Evolutionary conservation across 2,797 vertebrate genomes (phyloP), one percentile per base, ranked within the genome.

Genomic region (Lophotriccus pileatus): DNA sequence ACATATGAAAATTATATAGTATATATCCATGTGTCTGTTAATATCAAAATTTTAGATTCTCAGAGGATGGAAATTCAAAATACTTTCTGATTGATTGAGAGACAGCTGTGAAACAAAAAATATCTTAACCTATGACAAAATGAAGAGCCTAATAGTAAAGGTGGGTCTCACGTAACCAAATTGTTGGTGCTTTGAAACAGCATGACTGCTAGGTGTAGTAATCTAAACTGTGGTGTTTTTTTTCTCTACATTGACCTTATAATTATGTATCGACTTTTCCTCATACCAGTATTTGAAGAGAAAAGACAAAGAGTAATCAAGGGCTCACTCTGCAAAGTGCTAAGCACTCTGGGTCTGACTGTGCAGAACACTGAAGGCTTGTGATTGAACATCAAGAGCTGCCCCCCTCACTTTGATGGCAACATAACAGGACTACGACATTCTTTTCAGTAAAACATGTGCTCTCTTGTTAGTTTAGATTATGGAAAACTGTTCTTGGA

Each of bases 41-140:
- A 32, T 53, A 85, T 27, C 3, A 95, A 92, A 94, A 87, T 49
- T n/a, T 72, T 56, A 55, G 44, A 58, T 66, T 72, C 36, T 73
- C 19, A n/a, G 66, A 66, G 60, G 41, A 56, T 32, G 6, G 7
- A 75, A 93, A 69, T 56, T 23, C 14, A 85, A 78, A 84, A 46
- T 43, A 30, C 19, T 72, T 91, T 90, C 43, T 50, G 55, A 94
- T 50, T 95, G 87, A 90, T 24, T 79, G 34, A 73, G 66, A 81
- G 64, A 76, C 87, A 95, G 74, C 47, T 95, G 90, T 74, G 77
- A 89, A 91, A 41, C 55, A 87, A 55, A 84, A 84, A 77, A 73
- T 68, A 62, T 16, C 39, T 75, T 66, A 77, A 47, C 6, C 50
- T 44, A 36, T 46, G 59, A 56, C 21, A 86, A 86, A 94, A 84